These are phyloP conservation scores for Lacerta bilineata DNA, from an alignment of 2,797 vertebrate species.

Conservation along the genomic window DNA sequence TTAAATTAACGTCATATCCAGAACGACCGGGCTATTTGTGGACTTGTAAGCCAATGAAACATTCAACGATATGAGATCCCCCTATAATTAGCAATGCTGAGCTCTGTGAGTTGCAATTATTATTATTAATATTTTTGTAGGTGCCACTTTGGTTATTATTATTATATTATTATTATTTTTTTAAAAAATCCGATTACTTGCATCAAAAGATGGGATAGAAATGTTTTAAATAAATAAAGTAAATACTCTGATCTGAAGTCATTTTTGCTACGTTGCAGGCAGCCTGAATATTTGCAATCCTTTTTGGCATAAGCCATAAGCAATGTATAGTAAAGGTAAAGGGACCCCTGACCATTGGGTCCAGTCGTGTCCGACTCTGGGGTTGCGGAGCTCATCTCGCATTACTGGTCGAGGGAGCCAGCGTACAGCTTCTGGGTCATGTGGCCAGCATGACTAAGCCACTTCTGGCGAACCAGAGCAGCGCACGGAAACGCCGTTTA, in stretches of 20 bases:
- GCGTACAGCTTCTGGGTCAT: no score
- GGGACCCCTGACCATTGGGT: no score
- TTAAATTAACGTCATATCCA: constrained; percentile 72
- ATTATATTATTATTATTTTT: background rate
- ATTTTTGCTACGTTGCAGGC: background rate
- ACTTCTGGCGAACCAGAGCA: no score
- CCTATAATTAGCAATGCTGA: constrained; percentile 5
- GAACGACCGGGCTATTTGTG: constrained; percentile 69
- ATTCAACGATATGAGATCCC: constrained; percentile 39
- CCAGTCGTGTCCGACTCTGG: no score
- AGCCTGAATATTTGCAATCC: background rate
- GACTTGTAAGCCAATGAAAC: constrained; percentile 50
- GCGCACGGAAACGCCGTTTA: no score
- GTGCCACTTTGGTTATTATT: constrained; percentile 33
- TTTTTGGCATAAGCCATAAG: background rate
- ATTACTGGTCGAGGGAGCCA: no score
- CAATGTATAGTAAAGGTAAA: background rate
- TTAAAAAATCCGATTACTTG: background rate
- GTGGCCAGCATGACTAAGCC: no score
- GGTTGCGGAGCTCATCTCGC: no score
- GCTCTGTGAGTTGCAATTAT: constrained; percentile 28
- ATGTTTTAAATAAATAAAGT: constrained; percentile 23
- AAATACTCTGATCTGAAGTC: background rate
- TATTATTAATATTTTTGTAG: background rate
- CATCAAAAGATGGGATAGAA: background rate